These are phyloP conservation scores for Holocentrus rufus DNA, from an alignment of 2,797 vertebrate species.

Conservation along the genomic window DNA sequence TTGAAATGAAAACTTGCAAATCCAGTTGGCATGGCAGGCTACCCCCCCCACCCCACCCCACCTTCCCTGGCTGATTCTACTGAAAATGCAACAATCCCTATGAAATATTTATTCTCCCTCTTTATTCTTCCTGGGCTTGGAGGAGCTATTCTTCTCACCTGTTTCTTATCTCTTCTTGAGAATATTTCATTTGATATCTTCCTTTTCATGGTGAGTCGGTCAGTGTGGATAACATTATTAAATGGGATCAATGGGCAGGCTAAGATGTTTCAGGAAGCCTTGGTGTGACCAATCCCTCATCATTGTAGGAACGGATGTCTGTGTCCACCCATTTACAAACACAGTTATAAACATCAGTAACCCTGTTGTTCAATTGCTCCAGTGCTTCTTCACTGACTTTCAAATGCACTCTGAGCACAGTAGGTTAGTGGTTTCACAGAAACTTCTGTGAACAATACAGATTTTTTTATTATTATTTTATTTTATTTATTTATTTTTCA, in stretches of 20 bases:
- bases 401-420: not conserved
- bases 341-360: not conserved
- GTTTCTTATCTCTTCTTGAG: not conserved
- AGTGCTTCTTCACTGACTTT: not conserved
- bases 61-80: conserved; percentile 8
- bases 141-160: conserved; percentile 9
- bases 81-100: conserved; percentile 18
- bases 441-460: not conserved
- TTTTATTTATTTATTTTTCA: too few species aligned
- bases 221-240: conserved; percentile 12
- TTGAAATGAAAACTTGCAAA: conserved; percentile 23
- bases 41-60: not conserved
- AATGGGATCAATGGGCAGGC: conserved; percentile 10
- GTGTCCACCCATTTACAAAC: not conserved
- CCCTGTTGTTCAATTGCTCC: not conserved
- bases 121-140: conserved; percentile 6
- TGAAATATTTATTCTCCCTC: conserved; percentile 33
- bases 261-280: not conserved
- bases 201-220: not conserved
- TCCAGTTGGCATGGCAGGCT: conserved; percentile 12
- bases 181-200: conserved; percentile 13
- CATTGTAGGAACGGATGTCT: not conserved
- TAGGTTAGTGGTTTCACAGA: not conserved
- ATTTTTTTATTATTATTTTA: too few species aligned
- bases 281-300: not conserved